Conservation (phyloP, 2,888 invertebrate genomes). For the Hoplodrina blanda region DNA sequence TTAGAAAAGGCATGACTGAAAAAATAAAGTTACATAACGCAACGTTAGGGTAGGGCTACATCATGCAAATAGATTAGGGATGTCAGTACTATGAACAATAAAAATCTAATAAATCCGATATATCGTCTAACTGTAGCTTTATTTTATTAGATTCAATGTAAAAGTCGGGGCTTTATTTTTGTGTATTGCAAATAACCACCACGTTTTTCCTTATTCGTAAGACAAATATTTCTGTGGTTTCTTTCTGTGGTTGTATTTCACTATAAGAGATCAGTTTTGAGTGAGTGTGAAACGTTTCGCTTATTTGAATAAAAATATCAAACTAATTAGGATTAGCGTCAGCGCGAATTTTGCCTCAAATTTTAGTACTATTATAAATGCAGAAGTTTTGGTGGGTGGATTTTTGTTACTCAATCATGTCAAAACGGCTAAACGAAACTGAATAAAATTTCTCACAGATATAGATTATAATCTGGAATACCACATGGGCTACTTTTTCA, state of each 20-base stretch:
- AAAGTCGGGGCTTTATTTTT: conserved; percentile 28
- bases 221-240: conserved; percentile 17
- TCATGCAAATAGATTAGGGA: conserved; percentile 44
- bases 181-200: conserved; percentile 14
- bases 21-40: conserved; percentile 34
- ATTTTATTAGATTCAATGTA: conserved; percentile 41
- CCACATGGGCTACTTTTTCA: too few species aligned
- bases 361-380: not conserved
- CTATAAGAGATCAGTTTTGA: conserved; percentile 24
- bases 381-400: too few species aligned
- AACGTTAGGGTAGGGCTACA: conserved; percentile 22
- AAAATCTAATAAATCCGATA: conserved; percentile 45
- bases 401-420: too few species aligned
- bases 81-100: conserved; percentile 41
- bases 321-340: conserved; percentile 47
- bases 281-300: not conserved
- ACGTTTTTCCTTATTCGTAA: conserved; percentile 31
- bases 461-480: too few species aligned
- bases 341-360: not conserved
- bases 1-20: conserved; percentile 19
- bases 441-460: too few species aligned
- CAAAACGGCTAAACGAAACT: too few species aligned
- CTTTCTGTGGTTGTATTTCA: conserved; percentile 8
- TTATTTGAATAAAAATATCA: conserved; percentile 37
- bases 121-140: conserved; percentile 16